These are phyloP conservation scores for Heliconius cydno DNA, from an alignment of 2,888 invertebrate genomes.

Conservation along the genomic window DNA sequence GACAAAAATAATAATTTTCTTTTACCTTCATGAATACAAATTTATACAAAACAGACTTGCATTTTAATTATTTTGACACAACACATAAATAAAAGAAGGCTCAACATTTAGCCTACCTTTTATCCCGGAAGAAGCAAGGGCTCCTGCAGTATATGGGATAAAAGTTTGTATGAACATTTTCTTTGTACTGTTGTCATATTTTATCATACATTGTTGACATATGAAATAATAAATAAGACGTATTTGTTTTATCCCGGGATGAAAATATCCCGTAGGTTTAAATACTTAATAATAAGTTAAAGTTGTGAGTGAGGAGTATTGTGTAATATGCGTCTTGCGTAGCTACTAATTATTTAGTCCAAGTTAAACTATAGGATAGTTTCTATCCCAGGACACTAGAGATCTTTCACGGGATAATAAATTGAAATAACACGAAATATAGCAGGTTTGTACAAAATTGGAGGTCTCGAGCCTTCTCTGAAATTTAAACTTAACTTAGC, in stretches of 20 bases:
- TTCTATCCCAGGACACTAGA: neutral
- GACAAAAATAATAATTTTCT: neutral
- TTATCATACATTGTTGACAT: neutral
- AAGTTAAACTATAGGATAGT: neutral
- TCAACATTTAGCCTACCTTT: constrained; percentile 17
- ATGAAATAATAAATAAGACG: neutral
- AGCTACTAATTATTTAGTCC: neutral
- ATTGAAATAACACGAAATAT: neutral
- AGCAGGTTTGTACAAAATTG: neutral
- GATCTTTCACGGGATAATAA: neutral
- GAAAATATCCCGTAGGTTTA: constrained; percentile 1
- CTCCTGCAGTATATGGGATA: constrained; percentile 21
- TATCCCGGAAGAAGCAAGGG: constrained; percentile 23
- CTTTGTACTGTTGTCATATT: neutral
- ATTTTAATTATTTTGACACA: constrained; percentile 7
- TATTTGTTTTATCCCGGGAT: constrained; percentile 11
- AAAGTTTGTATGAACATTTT: constrained; percentile 11
- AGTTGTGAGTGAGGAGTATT: neutral
- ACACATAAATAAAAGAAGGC: constrained; percentile 22
- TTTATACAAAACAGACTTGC: neutral
- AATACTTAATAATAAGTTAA: no score
- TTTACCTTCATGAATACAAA: neutral
- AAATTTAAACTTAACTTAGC: no score
- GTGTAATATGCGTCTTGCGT: constrained; percentile 1
- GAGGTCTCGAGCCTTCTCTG: no score